Percentiles rank a stretch among this genome's conserved stretches.
These are phyloP conservation scores for Pollenia amentaria DNA, from an alignment of 2,888 invertebrate genomes.

Conservation along the genomic window DNA sequence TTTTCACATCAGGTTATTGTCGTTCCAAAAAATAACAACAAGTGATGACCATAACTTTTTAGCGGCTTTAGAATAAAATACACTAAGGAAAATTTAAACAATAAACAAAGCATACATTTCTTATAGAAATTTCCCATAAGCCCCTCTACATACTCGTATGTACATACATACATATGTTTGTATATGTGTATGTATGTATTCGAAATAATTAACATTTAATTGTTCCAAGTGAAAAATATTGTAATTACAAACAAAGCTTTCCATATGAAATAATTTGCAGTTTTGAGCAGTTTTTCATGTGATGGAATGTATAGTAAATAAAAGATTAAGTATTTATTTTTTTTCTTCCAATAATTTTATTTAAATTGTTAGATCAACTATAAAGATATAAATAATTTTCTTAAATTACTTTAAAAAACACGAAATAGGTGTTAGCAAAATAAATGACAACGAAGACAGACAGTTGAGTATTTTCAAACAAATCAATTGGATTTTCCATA, in stretches of 20 bases:
- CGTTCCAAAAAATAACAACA: conserved; percentile 37
- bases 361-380: conserved; percentile 23
- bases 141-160: background rate
- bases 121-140: conserved; percentile 39
- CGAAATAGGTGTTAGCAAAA: conserved; percentile 35
- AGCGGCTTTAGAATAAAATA: conserved; percentile 43
- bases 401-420: conserved; percentile 1
- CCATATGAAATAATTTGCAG: conserved; percentile 18
- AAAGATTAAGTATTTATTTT: conserved; percentile 15
- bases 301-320: background rate
- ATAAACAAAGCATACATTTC: conserved; percentile 4
- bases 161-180: no score
- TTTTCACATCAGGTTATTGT: background rate
- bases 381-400: conserved; percentile 6
- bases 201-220: conserved; percentile 60
- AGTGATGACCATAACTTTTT: conserved; percentile 50
- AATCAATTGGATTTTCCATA: conserved; percentile 26
- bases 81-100: background rate
- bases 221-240: conserved; percentile 49
- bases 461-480: background rate
- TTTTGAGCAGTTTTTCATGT: conserved; percentile 42
- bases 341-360: background rate
- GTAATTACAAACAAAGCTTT: conserved; percentile 44
- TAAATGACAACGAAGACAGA: conserved; percentile 30
- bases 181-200: background rate